phyloP scores from a whole-genome alignment of 2,888 invertebrate species.

The Spialia ferax region DNA sequence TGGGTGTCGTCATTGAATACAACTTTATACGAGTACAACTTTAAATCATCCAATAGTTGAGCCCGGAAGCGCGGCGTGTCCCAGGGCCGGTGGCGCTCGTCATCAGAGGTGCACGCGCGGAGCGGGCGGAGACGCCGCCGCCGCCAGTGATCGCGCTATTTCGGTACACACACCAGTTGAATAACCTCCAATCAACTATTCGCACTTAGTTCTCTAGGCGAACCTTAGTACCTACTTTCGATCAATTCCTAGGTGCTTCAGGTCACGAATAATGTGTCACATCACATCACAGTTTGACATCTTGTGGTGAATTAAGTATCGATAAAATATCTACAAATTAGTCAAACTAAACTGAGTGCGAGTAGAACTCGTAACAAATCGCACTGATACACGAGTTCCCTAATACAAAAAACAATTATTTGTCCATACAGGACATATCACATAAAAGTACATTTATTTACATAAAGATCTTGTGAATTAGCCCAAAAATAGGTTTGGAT shows the following conservation, averaged over 20 bases:
- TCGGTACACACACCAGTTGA: constrained; percentile 82
- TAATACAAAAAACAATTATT: no score
- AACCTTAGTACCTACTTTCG: constrained; percentile 55
- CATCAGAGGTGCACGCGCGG: constrained; percentile 50
- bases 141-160: constrained; percentile 78
- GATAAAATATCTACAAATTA: no score
- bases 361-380: no score
- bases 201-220: constrained; percentile 74
- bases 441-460: no score
- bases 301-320: neutral
- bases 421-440: no score
- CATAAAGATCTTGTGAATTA: no score
- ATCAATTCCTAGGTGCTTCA: neutral
- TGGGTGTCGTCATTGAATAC: neutral
- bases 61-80: constrained; percentile 72
- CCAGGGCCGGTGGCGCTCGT: constrained; percentile 51
- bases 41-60: constrained; percentile 45
- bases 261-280: neutral
- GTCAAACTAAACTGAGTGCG: no score
- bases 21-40: no score
- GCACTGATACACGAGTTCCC: no score
- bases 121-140: constrained; percentile 58
- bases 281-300: neutral
- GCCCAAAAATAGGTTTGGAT: no score
- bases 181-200: constrained; percentile 87